A percentile compares a stretch with the other conserved stretches of the same genome.
Evolutionary conservation across 2,797 vertebrate species (phyloP).

Genomic region (Hoplostethus mediterraneus): DNA sequence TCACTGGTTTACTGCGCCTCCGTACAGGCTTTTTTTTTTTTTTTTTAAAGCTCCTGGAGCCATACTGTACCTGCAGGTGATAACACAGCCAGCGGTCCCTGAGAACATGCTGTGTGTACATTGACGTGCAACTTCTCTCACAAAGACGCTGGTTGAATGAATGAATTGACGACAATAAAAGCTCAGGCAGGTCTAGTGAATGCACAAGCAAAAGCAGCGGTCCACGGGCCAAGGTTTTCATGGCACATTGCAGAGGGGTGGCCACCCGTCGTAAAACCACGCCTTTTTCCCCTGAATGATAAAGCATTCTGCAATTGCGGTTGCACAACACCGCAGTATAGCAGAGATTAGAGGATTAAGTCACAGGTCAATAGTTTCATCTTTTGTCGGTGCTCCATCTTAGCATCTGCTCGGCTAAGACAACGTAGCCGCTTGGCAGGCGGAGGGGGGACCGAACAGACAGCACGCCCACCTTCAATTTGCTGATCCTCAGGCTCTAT

Average conservation of each 20-base stretch:
- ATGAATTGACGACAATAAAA: conserved; percentile 24
- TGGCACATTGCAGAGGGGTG: conserved; percentile 37
- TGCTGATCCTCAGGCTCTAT: conserved; percentile 17
- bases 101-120: conserved; percentile 41
- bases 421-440: not conserved
- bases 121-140: conserved; percentile 18
- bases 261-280: conserved; percentile 69
- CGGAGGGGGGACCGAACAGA: not conserved
- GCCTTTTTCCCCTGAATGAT: conserved; percentile 72
- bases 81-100: conserved; percentile 48
- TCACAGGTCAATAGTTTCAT: conserved; percentile 65
- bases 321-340: conserved; percentile 67
- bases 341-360: conserved; percentile 68
- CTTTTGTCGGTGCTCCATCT: conserved; percentile 59
- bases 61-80: conserved; percentile 65
- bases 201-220: conserved; percentile 21
- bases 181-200: conserved; percentile 4
- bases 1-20: conserved; percentile 67
- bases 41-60: conserved; percentile 52
- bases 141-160: conserved; percentile 21
- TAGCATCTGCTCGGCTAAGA: conserved; percentile 46
- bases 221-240: conserved; percentile 33
- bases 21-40: conserved; percentile 53
- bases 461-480: not conserved
- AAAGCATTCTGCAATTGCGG: conserved; percentile 59